Conservation (phyloP, 1,140 invertebrate genomes). For the Eciton burchellii region DNA sequence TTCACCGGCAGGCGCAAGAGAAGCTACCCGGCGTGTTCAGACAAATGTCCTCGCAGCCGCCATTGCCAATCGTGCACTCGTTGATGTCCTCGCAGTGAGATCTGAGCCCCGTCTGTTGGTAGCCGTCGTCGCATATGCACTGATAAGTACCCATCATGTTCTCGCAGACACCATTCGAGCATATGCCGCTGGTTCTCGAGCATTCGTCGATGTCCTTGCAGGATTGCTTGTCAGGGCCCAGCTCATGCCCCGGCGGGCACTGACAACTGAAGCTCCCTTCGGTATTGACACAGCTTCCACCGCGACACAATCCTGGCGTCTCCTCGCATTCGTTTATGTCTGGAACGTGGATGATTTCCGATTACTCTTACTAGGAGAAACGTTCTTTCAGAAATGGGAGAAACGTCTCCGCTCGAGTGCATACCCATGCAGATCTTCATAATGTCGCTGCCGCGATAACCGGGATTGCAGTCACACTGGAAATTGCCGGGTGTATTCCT, state of each 20-base stretch:
- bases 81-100: slow-evolving; percentile 89
- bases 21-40: slow-evolving; percentile 88
- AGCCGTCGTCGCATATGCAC: slow-evolving; percentile 94
- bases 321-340: slow-evolving; percentile 91
- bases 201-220: slow-evolving; percentile 90
- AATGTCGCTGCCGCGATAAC: slow-evolving; percentile 91
- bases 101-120: slow-evolving; percentile 88
- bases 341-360: slow-evolving; percentile 71
- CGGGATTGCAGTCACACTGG: slow-evolving; percentile 92
- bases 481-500: slow-evolving; percentile 93
- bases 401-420: too few relatives aligned
- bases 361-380: neutral
- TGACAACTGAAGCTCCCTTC: slow-evolving; percentile 88
- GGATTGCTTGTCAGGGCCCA: slow-evolving; percentile 87
- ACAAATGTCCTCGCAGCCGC: slow-evolving; percentile 89
- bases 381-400: neutral
- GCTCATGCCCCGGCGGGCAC: slow-evolving; percentile 89
- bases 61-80: slow-evolving; percentile 88
- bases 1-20: slow-evolving; percentile 85
- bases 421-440: slow-evolving; percentile 94
- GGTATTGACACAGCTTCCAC: slow-evolving; percentile 89
- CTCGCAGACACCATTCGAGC: slow-evolving; percentile 94
- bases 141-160: slow-evolving; percentile 95
- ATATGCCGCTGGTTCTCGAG: slow-evolving; percentile 93
- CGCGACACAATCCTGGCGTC: slow-evolving; percentile 88